Conservation (phyloP, 30 jellyfish, hydroid and myxozoan species). For the Sanderia malayensis region DNA sequence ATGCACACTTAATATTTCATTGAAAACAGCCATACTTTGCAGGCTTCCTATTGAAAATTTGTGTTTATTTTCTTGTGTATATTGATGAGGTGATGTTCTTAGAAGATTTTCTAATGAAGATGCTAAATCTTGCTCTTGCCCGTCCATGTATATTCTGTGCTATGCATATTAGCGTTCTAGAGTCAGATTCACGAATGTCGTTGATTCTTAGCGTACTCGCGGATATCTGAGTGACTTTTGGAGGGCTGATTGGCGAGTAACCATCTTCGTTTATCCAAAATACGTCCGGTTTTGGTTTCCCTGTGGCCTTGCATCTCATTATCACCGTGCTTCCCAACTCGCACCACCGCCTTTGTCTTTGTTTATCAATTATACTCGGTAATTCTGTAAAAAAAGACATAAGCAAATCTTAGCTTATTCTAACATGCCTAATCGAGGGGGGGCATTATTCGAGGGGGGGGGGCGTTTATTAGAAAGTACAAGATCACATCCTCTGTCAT, state of each 20-base stretch:
- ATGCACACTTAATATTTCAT: no score
- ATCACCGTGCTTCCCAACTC: slow-evolving; percentile 33
- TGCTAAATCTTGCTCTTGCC: slow-evolving; percentile 42
- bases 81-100: no score
- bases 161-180: slow-evolving; percentile 22
- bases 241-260: slow-evolving; percentile 51
- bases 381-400: slow-evolving; percentile 9
- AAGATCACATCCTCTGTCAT: no score
- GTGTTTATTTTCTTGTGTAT: no score
- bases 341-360: slow-evolving; percentile 10
- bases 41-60: no score
- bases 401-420: no score
- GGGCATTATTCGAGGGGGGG: no score
- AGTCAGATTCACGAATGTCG: slow-evolving; percentile 4
- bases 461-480: no score
- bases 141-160: slow-evolving; percentile 61
- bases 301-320: slow-evolving; percentile 39
- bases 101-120: neutral
- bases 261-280: slow-evolving; percentile 62
- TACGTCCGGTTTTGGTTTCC: slow-evolving; percentile 61
- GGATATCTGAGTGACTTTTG: slow-evolving; percentile 26
- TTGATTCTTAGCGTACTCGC: slow-evolving; percentile 29
- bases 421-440: no score
- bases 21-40: no score
- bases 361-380: slow-evolving; percentile 36